A percentile compares a stretch with the other conserved stretches of the same genome.
These are phyloP conservation scores for Vanessa atalanta DNA, from an alignment of 1,140 invertebrate genomes.

Conservation along the genomic window DNA sequence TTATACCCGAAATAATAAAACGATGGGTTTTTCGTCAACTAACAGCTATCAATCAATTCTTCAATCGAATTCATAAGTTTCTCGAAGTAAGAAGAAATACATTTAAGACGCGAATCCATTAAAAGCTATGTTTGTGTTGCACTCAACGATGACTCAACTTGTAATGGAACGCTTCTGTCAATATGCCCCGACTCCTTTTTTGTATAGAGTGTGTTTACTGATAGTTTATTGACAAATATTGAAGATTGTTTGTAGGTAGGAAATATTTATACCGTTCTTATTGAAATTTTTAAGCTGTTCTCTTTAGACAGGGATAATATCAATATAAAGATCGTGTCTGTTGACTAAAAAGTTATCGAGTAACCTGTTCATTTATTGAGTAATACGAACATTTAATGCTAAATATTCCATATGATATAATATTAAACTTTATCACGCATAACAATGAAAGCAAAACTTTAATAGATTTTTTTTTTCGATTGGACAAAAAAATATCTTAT, in stretches of 20 bases:
- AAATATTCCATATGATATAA: no score
- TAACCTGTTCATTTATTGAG: no score
- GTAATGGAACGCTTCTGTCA: constrained; percentile 26
- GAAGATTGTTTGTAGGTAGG: background rate
- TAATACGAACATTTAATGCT: no score
- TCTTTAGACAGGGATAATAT: background rate
- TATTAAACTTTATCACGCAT: no score
- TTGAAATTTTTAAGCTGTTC: background rate
- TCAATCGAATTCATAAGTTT: background rate
- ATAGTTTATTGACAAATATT: constrained; percentile 14
- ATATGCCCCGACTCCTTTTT: constrained; percentile 17
- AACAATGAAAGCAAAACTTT: no score
- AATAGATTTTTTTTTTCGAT: no score
- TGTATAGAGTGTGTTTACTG: constrained; percentile 14
- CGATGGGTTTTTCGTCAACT: background rate
- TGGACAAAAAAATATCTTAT: no score
- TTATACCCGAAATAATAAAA: background rate
- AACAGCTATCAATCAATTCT: background rate
- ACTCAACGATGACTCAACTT: constrained; percentile 22
- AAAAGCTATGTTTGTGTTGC: constrained; percentile 23
- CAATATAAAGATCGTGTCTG: no score
- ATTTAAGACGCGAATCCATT: constrained; percentile 22
- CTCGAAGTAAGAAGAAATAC: background rate
- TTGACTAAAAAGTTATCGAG: no score
- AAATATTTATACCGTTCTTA: constrained; percentile 1